Base-by-base conservation (phyloP, 2,888 invertebrate species). In the Alcis repandata region DNA sequence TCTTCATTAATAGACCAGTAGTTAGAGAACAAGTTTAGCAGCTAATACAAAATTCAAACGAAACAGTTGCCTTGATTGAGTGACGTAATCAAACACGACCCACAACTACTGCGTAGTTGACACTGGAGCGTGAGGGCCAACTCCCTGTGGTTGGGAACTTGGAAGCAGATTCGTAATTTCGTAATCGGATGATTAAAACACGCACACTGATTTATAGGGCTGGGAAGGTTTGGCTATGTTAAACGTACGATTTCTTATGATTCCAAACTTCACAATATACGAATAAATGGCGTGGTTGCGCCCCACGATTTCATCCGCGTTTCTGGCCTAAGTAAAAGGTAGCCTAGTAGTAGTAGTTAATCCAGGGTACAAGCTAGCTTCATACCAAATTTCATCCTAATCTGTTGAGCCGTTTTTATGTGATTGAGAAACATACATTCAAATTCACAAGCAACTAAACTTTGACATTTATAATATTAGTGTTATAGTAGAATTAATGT, bases 61-160 rank as follows among this genome's bases (percentile, higher is more conserved):
- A 41, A 41, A 38, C 52, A 36, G 45, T 56, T 56, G 56, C 63
- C 69, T 63, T 69, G 64, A 67, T 70, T 59, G 62, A 70, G 63
- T 68, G 70, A 71, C 68, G 72, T 74, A 72, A 79, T 78, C 72
- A 76, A 79, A 80, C 78, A 78, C 75, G 74, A 73, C 69, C 65
- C 64, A 64, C 59, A 49, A 63, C 63, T 51, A 43, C 48, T 41
- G 32, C 27, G 63, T 65, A 58, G 69, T 63, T 69, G 71, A 67
- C 59, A 69, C 64, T 60, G 59, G 68, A 68, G 72, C 72, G 75
- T 69, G 68, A 46, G 60, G 57, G 40, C 40, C 54, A 56, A 59
- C 51, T 66, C 60, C 57, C 60, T 57, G 33, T 10, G 45, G 45
- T 43, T 11, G 6, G 19, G n/a, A 36, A 19, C 7, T 10, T 15